Base-by-base conservation (phyloP, 2,888 invertebrate species). In the Acanthopleura granulata region DNA sequence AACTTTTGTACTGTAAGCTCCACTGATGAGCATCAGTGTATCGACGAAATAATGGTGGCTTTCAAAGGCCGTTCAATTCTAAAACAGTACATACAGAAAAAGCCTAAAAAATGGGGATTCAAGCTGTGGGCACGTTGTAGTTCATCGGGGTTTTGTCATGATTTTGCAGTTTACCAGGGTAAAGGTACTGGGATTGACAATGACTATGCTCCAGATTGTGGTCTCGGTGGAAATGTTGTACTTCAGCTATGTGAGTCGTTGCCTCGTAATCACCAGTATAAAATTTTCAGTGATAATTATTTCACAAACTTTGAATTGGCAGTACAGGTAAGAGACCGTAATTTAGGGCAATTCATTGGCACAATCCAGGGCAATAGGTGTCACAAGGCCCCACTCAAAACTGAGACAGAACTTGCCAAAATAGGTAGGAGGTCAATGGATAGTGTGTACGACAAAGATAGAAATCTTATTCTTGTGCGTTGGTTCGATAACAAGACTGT, bases 31-130 rank as follows among this genome's bases (percentile, higher is more conserved):
- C 73, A 82, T 49, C 72, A 79, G 62, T 77, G 80, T 18, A 76
- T 86, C 40, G 86, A 88, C 76, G 85, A 87, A 75, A 75, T 83
- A 15, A 85, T 85, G 77, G 81, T 83, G 11, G 84, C 86, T 29
- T 87, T 85, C 81, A 87, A 85, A 77, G 84, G 85, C 4, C 74
- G 79, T 29, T 73, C 66, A 14, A 76, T 75, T 72, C 40, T 79
- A 27, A 77, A 75, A 62, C 78, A 80, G 69, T 80, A 78, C 74
- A 74, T 79, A 49, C 62, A 73, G 16, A 62, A 73, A 14, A 79
- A 81, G 71, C 79, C 79, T 27, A 73, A 81, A 72, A 62, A 50
- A 27, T 81, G 81, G 80, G 80, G 80, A 15, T 76, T 79, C 62
- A 81, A 81, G 74, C 57, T 81, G 40, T 81, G 74, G 73, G 72